Conservation (phyloP, 64 coral and sea anemone species). For the Pachyseris speciosa region DNA sequence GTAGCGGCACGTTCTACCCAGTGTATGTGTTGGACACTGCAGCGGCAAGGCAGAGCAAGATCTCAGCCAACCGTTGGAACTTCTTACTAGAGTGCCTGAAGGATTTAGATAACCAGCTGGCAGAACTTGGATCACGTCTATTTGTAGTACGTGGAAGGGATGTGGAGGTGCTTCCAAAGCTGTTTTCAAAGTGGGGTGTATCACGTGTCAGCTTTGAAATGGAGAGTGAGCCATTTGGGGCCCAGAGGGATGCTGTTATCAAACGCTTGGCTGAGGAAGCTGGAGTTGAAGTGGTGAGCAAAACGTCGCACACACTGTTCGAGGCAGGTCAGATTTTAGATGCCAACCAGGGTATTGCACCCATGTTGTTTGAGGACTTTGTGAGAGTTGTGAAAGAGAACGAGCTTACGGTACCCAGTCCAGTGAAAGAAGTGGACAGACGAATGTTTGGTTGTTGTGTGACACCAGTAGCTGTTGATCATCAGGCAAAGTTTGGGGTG, state of each 20-base stretch:
- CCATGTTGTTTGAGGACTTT: conserved; percentile 35
- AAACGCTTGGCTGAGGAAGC: conserved; percentile 38
- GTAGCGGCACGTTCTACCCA: conserved; percentile 67
- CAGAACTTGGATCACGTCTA: conserved; percentile 52
- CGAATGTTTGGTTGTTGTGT: neutral
- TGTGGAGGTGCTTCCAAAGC: conserved; percentile 45
- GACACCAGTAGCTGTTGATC: neutral
- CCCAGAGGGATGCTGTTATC: conserved; percentile 45
- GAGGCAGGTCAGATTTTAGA: conserved; percentile 58
- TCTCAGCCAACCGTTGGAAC: conserved; percentile 77
- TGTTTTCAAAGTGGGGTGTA: conserved; percentile 53
- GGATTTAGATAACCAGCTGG: conserved; percentile 58
- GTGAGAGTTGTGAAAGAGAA: neutral
- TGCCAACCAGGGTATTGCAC: neutral
- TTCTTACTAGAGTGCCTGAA: conserved; percentile 67
- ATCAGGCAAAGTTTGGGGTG: neutral
- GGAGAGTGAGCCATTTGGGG: conserved; percentile 69
- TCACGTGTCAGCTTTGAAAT: conserved; percentile 61
- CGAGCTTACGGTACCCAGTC: neutral
- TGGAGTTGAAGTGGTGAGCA: conserved; percentile 57
- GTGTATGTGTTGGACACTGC: conserved; percentile 66
- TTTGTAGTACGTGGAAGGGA: conserved; percentile 61
- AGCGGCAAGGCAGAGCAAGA: conserved; percentile 47
- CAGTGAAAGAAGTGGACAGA: conserved; percentile 33
- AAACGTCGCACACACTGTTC: conserved; percentile 61